A percentile compares a stretch with the other conserved stretches of the same genome.
These are phyloP conservation scores for Pristionchus exspectatus DNA, from an alignment of 2,888 invertebrate genomes.

Conservation along the genomic window DNA sequence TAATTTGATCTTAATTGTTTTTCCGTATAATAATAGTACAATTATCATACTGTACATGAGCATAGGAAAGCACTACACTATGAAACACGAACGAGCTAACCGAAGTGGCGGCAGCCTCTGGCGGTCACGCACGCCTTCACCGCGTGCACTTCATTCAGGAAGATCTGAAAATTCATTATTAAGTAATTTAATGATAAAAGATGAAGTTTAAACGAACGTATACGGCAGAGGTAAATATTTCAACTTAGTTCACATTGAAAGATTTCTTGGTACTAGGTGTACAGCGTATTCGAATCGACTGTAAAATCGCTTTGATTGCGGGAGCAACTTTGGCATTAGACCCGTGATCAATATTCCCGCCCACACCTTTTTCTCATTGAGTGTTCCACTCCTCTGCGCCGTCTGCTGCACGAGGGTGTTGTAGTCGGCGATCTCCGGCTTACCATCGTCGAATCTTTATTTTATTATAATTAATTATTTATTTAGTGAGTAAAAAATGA, in stretches of 20 bases:
- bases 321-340: too few relatives aligned
- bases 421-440: constrained; percentile 44
- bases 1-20: too few relatives aligned
- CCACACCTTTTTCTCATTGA: not conserved
- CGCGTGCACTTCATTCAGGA: constrained; percentile 50
- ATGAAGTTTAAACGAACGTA: too few relatives aligned
- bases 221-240: too few relatives aligned
- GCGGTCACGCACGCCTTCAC: constrained; percentile 51
- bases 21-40: too few relatives aligned
- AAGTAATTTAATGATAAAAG: too few relatives aligned
- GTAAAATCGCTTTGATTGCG: too few relatives aligned
- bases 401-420: constrained; percentile 36
- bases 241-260: too few relatives aligned
- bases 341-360: not conserved
- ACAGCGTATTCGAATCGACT: too few relatives aligned
- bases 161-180: constrained; percentile 9
- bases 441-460: constrained; percentile 45
- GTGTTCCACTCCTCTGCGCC: constrained; percentile 30
- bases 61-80: too few relatives aligned
- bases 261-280: too few relatives aligned
- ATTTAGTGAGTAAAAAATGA: not conserved
- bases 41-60: too few relatives aligned
- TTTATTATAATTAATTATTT: not conserved
- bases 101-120: constrained; percentile 50
- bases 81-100: not conserved